Conservation (phyloP, 2,888 invertebrate species). For the Serripes groenlandicus region DNA sequence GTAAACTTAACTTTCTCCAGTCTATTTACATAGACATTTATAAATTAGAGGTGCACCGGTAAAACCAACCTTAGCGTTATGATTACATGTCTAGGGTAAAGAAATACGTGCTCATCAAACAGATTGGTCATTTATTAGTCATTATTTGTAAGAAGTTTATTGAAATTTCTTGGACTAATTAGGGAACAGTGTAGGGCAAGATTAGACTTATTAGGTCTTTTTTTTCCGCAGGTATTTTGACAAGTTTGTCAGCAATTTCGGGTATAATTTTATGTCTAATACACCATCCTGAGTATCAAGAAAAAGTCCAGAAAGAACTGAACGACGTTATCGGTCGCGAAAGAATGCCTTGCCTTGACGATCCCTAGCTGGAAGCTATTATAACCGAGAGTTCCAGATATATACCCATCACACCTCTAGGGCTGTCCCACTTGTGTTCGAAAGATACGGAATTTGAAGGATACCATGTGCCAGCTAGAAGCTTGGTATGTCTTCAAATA, state of each 20-base stretch:
- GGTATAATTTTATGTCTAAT: neutral
- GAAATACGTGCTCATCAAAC: too few species aligned
- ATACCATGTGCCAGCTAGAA: neutral
- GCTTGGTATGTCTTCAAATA: neutral
- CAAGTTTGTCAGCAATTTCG: neutral
- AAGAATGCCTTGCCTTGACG: neutral
- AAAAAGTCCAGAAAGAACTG: neutral
- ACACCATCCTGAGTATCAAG: neutral
- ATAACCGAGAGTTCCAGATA: conserved; percentile 9
- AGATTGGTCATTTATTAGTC: too few species aligned
- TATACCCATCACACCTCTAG: neutral
- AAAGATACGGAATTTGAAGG: conserved; percentile 11
- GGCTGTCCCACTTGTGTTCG: neutral
- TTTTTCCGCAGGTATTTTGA: neutral
- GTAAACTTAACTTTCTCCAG: too few species aligned
- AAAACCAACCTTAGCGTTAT: too few species aligned
- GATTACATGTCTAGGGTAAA: too few species aligned
- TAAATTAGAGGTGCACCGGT: too few species aligned
- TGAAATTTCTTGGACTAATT: too few species aligned
- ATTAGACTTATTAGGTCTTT: too few species aligned
- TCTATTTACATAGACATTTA: too few species aligned
- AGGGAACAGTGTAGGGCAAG: too few species aligned
- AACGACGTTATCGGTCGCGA: neutral
- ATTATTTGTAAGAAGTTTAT: too few species aligned
- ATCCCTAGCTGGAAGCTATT: conserved; percentile 7